Percentiles rank a stretch among this genome's conserved stretches.
phyloP scores from a whole-genome alignment of 2,113 vertebrate species.

The Tupaia chinensis region DNA sequence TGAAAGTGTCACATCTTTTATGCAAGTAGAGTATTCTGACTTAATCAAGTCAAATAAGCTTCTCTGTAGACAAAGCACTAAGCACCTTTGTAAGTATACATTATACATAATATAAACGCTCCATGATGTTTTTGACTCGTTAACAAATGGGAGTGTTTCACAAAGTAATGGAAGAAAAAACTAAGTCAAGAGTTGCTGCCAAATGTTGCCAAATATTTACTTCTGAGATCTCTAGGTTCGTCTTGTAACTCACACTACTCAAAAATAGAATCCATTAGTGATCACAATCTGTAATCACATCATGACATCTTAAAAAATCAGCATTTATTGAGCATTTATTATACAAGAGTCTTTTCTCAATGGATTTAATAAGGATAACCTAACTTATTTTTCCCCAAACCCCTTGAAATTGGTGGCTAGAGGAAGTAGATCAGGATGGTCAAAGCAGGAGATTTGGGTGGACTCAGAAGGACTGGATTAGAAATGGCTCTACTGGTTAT shows the following conservation, averaged over 20 bases:
- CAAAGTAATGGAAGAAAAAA: not conserved
- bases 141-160: conserved; percentile 6
- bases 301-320: conserved; percentile 37
- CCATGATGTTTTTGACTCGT: not conserved
- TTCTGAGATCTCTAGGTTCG: not conserved
- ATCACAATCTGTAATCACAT: conserved; percentile 25
- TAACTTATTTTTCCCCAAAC: not conserved
- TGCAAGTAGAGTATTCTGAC: conserved; percentile 16
- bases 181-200: not conserved
- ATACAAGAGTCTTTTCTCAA: not conserved
- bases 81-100: not conserved
- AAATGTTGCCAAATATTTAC: conserved; percentile 41
- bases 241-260: not conserved
- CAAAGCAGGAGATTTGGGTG: not conserved
- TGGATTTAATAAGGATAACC: not conserved
- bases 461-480: not conserved
- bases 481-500: not conserved
- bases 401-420: not conserved
- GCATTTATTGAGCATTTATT: conserved; percentile 47
- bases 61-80: not conserved
- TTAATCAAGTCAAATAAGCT: not conserved
- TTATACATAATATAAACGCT: not conserved
- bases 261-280: conserved; percentile 18
- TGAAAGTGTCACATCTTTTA: conserved; percentile 12
- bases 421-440: not conserved